phyloP scores from a whole-genome alignment of 2,888 invertebrate species.

The Seira ritae region DNA sequence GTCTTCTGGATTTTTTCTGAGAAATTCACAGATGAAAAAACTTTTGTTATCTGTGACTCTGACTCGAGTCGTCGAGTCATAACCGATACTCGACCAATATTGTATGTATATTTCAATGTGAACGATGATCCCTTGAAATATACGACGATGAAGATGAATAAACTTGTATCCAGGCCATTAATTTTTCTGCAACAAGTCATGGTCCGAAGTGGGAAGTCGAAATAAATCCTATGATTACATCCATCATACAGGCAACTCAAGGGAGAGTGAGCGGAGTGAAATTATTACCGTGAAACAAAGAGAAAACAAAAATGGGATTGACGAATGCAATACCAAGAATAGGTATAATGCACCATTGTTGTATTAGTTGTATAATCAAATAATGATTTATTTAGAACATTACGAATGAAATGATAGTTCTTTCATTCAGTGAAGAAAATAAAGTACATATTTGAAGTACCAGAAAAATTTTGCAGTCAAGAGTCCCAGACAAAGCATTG shows the following conservation, averaged over 20 bases:
- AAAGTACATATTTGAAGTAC: neutral
- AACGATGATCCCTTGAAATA: neutral
- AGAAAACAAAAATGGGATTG: neutral
- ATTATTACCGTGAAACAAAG: neutral
- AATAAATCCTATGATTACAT: neutral
- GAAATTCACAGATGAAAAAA: neutral
- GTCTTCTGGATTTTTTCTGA: no score
- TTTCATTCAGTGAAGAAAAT: no score
- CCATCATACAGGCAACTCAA: neutral
- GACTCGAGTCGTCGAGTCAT: neutral
- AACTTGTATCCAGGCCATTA: neutral
- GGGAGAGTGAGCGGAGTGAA: neutral
- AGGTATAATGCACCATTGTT: neutral
- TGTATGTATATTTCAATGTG: no score
- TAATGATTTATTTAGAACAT: neutral
- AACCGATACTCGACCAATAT: neutral
- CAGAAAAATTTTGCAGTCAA: neutral
- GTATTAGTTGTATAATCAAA: no score
- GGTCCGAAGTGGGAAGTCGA: neutral
- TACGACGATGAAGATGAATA: neutral
- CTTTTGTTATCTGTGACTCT: neutral
- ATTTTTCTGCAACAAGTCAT: neutral
- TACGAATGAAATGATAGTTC: neutral
- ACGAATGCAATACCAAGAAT: neutral
- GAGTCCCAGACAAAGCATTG: neutral